phyloP scores from a whole-genome alignment of 2,888 invertebrate species.

The Eumacrocentrus americanus region DNA sequence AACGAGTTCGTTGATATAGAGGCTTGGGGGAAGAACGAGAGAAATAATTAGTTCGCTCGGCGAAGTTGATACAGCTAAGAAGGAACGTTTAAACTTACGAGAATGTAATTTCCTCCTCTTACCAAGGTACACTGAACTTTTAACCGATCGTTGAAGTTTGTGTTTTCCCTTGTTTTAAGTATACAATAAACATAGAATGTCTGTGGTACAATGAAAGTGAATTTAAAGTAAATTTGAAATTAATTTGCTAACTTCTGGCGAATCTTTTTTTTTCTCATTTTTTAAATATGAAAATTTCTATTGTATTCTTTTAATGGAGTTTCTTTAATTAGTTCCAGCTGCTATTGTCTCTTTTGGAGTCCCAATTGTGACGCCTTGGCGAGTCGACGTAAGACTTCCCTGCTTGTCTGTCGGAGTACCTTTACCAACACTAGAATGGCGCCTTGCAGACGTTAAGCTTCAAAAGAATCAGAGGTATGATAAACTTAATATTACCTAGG shows the following conservation, averaged over 20 bases:
- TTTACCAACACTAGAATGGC: conserved; percentile 63
- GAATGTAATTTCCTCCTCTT: conserved; percentile 23
- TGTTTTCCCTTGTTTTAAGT: conserved; percentile 8
- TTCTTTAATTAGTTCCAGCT: conserved; percentile 61
- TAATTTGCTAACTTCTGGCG: not conserved
- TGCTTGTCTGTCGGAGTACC: conserved; percentile 67
- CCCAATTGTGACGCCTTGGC: conserved; percentile 64
- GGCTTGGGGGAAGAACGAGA: conserved; percentile 4
- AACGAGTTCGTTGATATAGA: conserved; percentile 6
- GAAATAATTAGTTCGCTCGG: conserved; percentile 22
- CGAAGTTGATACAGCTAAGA: conserved; percentile 14
- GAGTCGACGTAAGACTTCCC: conserved; percentile 64
- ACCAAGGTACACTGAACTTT: conserved; percentile 12
- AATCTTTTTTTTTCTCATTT: not conserved
- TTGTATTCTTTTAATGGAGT: conserved; percentile 20
- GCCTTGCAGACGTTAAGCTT: conserved; percentile 60
- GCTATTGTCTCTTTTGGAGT: conserved; percentile 67
- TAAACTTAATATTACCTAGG: no score
- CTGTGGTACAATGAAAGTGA: not conserved
- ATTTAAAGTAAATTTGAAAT: not conserved
- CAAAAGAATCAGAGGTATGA: conserved; percentile 54
- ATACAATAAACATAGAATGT: no score
- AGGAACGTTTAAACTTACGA: conserved; percentile 18
- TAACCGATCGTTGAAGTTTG: not conserved
- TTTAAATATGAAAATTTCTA: not conserved